Evolutionary conservation across 2,888 invertebrate species (phyloP).

Genomic region (Allacma fusca): DNA sequence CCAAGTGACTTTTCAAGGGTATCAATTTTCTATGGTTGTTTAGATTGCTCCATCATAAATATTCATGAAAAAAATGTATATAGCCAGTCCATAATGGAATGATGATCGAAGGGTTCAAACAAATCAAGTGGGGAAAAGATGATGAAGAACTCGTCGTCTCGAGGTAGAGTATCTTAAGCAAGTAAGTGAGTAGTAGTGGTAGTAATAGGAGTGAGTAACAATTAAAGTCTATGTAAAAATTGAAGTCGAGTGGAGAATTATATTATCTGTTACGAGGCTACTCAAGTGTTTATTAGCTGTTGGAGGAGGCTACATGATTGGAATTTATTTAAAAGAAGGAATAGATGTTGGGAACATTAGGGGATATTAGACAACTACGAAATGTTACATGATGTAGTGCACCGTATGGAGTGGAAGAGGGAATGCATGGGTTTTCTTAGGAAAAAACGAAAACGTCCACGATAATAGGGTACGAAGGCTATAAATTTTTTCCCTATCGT

Average conservation of each 20-base stretch:
- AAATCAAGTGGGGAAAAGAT: constrained; percentile 15
- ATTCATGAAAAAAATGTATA: not conserved
- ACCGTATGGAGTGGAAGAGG: constrained; percentile 14
- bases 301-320: not conserved
- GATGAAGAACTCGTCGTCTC: no score
- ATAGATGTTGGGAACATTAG: not conserved
- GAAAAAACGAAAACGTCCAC: not conserved
- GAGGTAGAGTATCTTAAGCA: no score
- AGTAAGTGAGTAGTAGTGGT: not conserved
- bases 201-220: not conserved
- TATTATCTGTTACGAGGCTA: not conserved
- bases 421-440: constrained; percentile 18
- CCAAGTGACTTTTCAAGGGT: not conserved
- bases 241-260: not conserved
- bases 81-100: not conserved
- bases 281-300: not conserved
- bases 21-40: not conserved
- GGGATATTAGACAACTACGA: constrained; percentile 2
- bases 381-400: constrained; percentile 5
- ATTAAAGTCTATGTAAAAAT: constrained; percentile 16
- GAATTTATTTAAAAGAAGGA: not conserved
- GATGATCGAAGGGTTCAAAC: not conserved
- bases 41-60: not conserved
- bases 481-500: constrained; percentile 41
- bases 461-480: constrained; percentile 24